Conservation (phyloP, 2,888 invertebrate genomes). For the Leistus spinibarbis region DNA sequence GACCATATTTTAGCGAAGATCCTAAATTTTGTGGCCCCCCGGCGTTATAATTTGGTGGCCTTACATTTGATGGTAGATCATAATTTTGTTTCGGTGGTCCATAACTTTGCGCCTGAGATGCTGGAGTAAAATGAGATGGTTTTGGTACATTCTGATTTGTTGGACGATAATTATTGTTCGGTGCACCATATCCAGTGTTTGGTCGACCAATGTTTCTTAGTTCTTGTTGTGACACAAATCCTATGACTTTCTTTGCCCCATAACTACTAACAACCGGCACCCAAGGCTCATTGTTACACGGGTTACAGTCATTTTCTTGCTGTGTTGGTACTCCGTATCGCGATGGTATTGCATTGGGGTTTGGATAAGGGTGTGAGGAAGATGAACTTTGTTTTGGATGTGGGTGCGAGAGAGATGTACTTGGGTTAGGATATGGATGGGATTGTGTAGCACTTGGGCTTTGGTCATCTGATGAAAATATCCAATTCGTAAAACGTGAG, state of each 20-base stretch:
- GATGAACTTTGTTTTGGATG: slow-evolving; percentile 29
- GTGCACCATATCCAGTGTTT: slow-evolving; percentile 31
- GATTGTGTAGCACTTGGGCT: slow-evolving; percentile 43
- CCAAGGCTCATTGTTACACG: slow-evolving; percentile 83
- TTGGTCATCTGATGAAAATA: slow-evolving; percentile 54
- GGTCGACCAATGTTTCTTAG: slow-evolving; percentile 29
- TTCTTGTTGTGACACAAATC: slow-evolving; percentile 48
- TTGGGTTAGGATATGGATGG: slow-evolving; percentile 40
- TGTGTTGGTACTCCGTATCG: slow-evolving; percentile 47
- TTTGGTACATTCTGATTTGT: slow-evolving; percentile 42
- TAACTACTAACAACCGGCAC: slow-evolving; percentile 69
- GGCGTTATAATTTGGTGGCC: slow-evolving; percentile 41
- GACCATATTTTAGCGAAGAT: slow-evolving; percentile 46
- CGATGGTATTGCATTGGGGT: slow-evolving; percentile 25
- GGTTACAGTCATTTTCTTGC: slow-evolving; percentile 65
- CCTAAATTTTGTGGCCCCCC: slow-evolving; percentile 43
- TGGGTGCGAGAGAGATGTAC: slow-evolving; percentile 17
- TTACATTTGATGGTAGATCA: slow-evolving; percentile 40
- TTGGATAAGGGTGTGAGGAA: slow-evolving; percentile 31
- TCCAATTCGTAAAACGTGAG: slow-evolving; percentile 66
- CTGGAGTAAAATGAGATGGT: slow-evolving; percentile 46
- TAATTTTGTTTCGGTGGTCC: slow-evolving; percentile 40
- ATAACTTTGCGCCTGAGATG: slow-evolving; percentile 39
- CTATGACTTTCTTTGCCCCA: slow-evolving; percentile 49
- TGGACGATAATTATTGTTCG: slow-evolving; percentile 17